These are phyloP conservation scores for Apamea monoglypha DNA, from an alignment of 2,888 invertebrate genomes.

Conservation along the genomic window DNA sequence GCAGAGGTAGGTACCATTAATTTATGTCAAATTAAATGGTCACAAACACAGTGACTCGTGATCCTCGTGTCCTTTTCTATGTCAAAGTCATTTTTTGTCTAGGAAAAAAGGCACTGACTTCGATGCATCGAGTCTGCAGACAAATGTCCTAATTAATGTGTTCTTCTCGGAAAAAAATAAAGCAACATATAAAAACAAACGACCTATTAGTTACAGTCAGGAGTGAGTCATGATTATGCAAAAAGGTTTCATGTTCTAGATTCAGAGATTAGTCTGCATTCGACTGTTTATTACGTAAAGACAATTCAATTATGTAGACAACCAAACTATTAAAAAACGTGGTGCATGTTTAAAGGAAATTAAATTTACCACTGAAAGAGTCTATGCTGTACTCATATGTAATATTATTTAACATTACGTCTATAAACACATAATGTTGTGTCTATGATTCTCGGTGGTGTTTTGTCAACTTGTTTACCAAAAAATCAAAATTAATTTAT, in stretches of 20 bases:
- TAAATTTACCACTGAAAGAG: neutral
- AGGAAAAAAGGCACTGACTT: slow-evolving; percentile 59
- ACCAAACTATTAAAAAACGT: neutral
- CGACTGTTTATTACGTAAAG: neutral
- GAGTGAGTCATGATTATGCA: slow-evolving; percentile 53
- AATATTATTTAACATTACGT: neutral
- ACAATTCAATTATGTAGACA: neutral
- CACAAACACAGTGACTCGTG: slow-evolving; percentile 72
- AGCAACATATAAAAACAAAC: slow-evolving; percentile 27
- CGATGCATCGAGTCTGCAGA: slow-evolving; percentile 61
- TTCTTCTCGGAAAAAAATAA: slow-evolving; percentile 56
- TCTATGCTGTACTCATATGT: too few relatives aligned
- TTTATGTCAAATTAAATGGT: slow-evolving; percentile 78
- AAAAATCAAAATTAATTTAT: neutral
- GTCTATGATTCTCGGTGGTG: neutral
- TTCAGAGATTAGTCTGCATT: slow-evolving; percentile 21
- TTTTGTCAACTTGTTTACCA: neutral
- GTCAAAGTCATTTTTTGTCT: slow-evolving; percentile 82
- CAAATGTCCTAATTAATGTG: slow-evolving; percentile 62
- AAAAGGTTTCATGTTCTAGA: slow-evolving; percentile 28
- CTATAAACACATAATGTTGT: neutral
- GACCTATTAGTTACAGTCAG: slow-evolving; percentile 38
- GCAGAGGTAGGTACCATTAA: slow-evolving; percentile 72
- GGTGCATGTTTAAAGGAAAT: neutral
- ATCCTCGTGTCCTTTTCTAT: slow-evolving; percentile 74